Evolutionary conservation across 2,797 vertebrate genomes (phyloP).

Genomic region (Hydrolagus colliei): DNA sequence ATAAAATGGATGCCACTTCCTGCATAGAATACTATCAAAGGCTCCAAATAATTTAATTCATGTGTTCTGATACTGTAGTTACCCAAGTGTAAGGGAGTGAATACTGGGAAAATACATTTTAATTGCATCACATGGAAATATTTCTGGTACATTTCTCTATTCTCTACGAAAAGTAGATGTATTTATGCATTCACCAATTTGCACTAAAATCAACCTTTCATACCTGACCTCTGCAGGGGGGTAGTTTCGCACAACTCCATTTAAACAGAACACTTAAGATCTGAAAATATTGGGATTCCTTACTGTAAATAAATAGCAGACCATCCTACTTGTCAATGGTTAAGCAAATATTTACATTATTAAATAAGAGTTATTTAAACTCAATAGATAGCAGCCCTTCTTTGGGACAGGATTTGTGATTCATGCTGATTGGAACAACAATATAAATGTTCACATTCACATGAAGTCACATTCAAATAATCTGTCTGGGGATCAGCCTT

Average conservation of each 20-base stretch:
- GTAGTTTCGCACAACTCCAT: too few relatives aligned
- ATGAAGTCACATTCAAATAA: too few relatives aligned
- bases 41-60: neutral
- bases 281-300: neutral
- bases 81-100: neutral
- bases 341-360: neutral
- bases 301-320: neutral
- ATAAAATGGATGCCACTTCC: neutral
- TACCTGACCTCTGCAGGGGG: too few relatives aligned
- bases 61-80: neutral
- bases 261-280: neutral
- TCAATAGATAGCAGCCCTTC: neutral
- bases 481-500: too few relatives aligned
- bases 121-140: neutral
- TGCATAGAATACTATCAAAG: neutral
- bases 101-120: neutral
- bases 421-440: neutral
- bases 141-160: too few relatives aligned
- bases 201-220: too few relatives aligned
- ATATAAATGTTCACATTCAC: too few relatives aligned
- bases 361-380: neutral
- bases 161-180: too few relatives aligned
- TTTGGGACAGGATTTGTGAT: neutral
- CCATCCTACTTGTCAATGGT: neutral
- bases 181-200: too few relatives aligned